Evolutionary conservation across 2,888 invertebrate genomes (phyloP).

Genomic region (Caenorhabditis zanzibari): DNA sequence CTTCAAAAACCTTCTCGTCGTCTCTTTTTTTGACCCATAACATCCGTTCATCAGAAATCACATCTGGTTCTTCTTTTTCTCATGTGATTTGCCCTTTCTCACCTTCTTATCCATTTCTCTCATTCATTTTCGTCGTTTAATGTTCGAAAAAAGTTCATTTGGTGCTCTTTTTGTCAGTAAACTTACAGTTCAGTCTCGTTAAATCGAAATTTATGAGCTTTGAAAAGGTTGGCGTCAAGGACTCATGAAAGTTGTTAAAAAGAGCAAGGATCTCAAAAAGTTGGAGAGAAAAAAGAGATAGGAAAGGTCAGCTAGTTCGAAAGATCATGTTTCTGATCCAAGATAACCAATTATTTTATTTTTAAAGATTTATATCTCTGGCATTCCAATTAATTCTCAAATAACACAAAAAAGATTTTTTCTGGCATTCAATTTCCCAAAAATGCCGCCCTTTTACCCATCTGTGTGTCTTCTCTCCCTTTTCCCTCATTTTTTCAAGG

Average conservation of each 20-base stretch:
- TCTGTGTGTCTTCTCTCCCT: conserved; percentile 13
- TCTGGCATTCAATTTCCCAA: too few species aligned
- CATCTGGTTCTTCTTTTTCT: conserved; percentile 7
- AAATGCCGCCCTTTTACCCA: conserved; percentile 18
- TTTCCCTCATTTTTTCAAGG: conserved; percentile 36
- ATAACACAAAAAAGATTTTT: too few species aligned
- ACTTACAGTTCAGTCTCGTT: neutral
- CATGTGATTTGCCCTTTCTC: conserved; percentile 16
- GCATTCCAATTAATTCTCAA: too few species aligned
- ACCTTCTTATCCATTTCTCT: conserved; percentile 20
- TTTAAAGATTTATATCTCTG: too few species aligned
- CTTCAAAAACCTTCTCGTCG: neutral
- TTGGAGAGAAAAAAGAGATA: neutral
- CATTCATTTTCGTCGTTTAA: conserved; percentile 5
- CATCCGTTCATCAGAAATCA: conserved; percentile 39
- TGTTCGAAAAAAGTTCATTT: conserved; percentile 3
- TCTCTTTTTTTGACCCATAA: conserved; percentile 4
- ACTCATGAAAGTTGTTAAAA: conserved; percentile 1
- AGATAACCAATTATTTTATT: too few species aligned
- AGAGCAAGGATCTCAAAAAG: conserved; percentile 5
- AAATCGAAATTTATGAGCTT: conserved; percentile 27
- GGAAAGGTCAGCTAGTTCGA: neutral
- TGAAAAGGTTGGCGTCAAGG: conserved; percentile 1
- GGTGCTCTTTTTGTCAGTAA: conserved; percentile 16
- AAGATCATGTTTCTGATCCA: neutral